These are phyloP conservation scores for Euglossa dilemma DNA, from an alignment of 1,140 invertebrate species.

Conservation along the genomic window DNA sequence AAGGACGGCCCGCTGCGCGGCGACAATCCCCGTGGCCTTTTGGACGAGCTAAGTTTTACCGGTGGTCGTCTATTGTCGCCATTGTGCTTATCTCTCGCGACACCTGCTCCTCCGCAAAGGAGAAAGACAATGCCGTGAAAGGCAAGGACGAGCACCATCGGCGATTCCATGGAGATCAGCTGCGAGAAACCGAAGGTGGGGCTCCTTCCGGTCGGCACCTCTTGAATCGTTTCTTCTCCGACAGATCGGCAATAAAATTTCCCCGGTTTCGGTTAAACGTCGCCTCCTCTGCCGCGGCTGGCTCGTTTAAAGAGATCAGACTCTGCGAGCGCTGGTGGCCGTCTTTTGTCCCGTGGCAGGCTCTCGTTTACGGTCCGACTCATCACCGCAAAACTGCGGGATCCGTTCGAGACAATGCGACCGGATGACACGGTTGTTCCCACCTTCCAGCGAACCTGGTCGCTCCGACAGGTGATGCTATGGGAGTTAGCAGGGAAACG, in stretches of 20 bases:
- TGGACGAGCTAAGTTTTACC: slow-evolving; percentile 57
- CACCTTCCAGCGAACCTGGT: background rate
- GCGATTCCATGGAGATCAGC: slow-evolving; percentile 18
- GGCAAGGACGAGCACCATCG: background rate
- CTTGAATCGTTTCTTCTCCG: background rate
- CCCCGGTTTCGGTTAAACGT: slow-evolving; percentile 34
- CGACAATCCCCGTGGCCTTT: slow-evolving; percentile 43
- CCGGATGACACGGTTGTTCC: slow-evolving; percentile 41
- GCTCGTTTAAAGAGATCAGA: slow-evolving; percentile 11
- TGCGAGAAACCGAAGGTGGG: background rate
- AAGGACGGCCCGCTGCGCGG: slow-evolving; percentile 39
- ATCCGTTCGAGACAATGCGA: slow-evolving; percentile 14
- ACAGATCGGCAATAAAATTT: slow-evolving; percentile 26
- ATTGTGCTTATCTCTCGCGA: slow-evolving; percentile 55
- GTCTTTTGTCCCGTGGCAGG: slow-evolving; percentile 16
- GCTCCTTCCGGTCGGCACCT: background rate
- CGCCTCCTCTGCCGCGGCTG: background rate
- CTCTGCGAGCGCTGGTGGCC: slow-evolving; percentile 46
- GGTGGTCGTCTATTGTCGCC: slow-evolving; percentile 60
- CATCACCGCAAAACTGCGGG: slow-evolving; percentile 36
- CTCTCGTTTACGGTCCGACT: slow-evolving; percentile 11
- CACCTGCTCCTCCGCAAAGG: slow-evolving; percentile 62
- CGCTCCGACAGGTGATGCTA: background rate
- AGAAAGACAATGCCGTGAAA: slow-evolving; percentile 51
- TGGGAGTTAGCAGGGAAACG: background rate